Base-by-base conservation (phyloP, 2,113 vertebrate genomes). In the Cyprinodon tularosa region DNA sequence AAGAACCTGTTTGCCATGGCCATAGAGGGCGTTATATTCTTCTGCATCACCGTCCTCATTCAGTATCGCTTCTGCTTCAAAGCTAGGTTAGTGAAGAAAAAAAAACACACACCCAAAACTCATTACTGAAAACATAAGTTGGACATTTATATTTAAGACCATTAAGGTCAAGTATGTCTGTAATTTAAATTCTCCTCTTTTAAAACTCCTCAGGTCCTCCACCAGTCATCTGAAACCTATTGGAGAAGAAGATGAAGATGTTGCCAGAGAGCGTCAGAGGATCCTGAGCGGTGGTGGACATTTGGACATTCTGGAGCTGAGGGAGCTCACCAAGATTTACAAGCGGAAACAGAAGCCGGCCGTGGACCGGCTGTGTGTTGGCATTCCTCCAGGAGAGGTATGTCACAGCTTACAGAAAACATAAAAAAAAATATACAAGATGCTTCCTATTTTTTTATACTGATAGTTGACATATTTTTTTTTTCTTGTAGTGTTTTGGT, bases 1-100 rank as follows among this genome's bases (percentile, higher is more conserved):
- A 96, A 97, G 65, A 99, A 99, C 80, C 95, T 99, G 61, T 99
- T 99, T 45, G 98, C 98, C 29, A 99, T 99, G 98, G 98, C 98
- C 1, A 93, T 99, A 63, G 96, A 99, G 86, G 98, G 98, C 0
- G 92, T 95, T 22, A 91, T 99, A 67, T 99, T 99, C 93, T 99
- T 99, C 85, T 84, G 89, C 66, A 97, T 99, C 84, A 99, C 98
- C 0, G 93, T 99, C 48, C 94, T 99, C 62, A 98, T 99, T 87
- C 98, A 99, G 87, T 99, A 99, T 88, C 95, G 94, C 61, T 99
- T 99, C 94, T 99, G 95, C 91, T 94, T 99, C 88, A 99, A 97
- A 82, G 94, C 96, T 81, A 96, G 97, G 97, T 99, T 85, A 12
- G 83, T 47, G 29, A 1, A 29, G 2, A 29, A 1, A 29, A 40